phyloP scores from a whole-genome alignment of 2,797 vertebrate genomes.

The Notolabrus celidotus region DNA sequence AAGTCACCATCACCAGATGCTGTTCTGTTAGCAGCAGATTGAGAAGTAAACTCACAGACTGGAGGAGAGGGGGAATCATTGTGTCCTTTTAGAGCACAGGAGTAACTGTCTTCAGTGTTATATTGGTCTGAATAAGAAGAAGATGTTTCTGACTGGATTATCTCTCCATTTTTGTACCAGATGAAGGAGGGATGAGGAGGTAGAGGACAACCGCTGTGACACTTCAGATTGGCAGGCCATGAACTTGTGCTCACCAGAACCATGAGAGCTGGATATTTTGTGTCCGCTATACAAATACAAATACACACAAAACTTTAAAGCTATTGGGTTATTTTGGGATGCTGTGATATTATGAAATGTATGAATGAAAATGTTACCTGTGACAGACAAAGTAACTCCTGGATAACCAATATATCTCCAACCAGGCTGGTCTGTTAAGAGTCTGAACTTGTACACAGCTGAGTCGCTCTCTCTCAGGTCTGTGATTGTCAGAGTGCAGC shows the following conservation, averaged over 20 bases:
- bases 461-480: constrained; percentile 40
- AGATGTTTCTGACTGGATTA: accelerated
- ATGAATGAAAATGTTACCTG: constrained; percentile 26
- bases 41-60: constrained; percentile 50
- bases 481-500: constrained; percentile 25
- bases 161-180: constrained; percentile 21
- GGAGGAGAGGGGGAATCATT: constrained; percentile 16
- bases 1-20: too few species aligned
- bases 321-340: too few species aligned
- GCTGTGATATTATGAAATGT: too few species aligned
- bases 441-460: constrained; percentile 15
- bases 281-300: too few species aligned
- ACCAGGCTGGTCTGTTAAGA: neutral
- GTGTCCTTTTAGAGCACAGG: constrained; percentile 31
- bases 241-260: too few species aligned
- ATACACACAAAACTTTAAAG: too few species aligned
- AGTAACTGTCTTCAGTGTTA: neutral
- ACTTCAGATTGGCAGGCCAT: neutral
- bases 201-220: too few species aligned
- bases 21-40: too few species aligned
- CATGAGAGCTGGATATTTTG: too few species aligned
- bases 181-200: neutral
- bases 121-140: accelerated
- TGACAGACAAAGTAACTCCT: constrained; percentile 47
- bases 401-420: neutral